These are phyloP conservation scores for Poecilia latipinna DNA, from an alignment of 2,113 vertebrate species.

Conservation along the genomic window DNA sequence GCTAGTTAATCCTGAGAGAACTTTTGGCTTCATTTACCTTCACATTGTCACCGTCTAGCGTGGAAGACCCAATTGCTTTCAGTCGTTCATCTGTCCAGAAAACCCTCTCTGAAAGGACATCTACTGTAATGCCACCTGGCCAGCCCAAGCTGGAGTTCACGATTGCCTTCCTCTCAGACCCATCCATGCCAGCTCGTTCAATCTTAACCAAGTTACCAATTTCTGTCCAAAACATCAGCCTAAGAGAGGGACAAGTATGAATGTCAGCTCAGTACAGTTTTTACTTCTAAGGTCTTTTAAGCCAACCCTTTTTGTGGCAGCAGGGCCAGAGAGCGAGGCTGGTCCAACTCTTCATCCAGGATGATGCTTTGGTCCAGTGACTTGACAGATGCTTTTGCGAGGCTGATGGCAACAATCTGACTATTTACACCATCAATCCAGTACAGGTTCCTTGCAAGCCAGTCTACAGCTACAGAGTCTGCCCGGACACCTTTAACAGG, in stretches of 20 bases:
- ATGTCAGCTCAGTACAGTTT: background rate
- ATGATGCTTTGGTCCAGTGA: constrained; percentile 78
- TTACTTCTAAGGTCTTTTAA: background rate
- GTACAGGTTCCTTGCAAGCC: constrained; percentile 91
- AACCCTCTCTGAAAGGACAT: constrained; percentile 80
- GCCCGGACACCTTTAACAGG: constrained; percentile 77
- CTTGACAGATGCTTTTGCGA: constrained; percentile 68
- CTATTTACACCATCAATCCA: constrained; percentile 86
- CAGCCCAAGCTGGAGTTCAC: constrained; percentile 84
- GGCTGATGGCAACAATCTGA: constrained; percentile 81
- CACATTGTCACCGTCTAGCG: constrained; percentile 82
- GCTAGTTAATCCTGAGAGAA: background rate
- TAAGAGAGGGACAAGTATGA: constrained; percentile 37
- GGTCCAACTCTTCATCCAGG: constrained; percentile 84
- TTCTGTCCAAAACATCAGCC: constrained; percentile 93
- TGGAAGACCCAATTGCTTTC: constrained; percentile 84
- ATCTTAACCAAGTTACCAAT: constrained; percentile 84
- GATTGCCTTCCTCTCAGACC: constrained; percentile 77
- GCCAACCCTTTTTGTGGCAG: constrained; percentile 87
- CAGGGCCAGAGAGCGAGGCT: constrained; percentile 84
- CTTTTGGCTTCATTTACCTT: constrained; percentile 68
- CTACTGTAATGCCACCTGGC: constrained; percentile 88
- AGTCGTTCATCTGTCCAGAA: constrained; percentile 93
- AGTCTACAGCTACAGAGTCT: constrained; percentile 89
- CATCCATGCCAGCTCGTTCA: constrained; percentile 90